Base-by-base conservation (phyloP, 2,888 invertebrate species). In the Tinea semifulvella region DNA sequence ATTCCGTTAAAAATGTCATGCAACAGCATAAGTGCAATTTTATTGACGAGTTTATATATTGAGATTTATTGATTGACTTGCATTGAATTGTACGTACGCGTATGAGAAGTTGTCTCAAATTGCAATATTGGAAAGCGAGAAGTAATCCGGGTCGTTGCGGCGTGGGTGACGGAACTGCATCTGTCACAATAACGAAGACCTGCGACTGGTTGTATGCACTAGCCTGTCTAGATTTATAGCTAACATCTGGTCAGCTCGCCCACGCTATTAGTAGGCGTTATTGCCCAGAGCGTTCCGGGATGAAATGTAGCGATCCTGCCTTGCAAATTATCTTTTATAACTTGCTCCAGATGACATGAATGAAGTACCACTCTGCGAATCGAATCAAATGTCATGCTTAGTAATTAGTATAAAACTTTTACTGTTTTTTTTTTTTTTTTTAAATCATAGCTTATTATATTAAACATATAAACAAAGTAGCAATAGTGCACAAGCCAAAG, bases 231-330 rank as follows among this genome's bases (percentile, higher is more conserved):
- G 46, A 46, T 46, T 46, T 46, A 46, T 46, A 28, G 14, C 7
- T 19, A 20, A 25, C 46, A 44, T 52, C 52, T 50, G 50, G 45
- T 47, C 50, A 50, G 47, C 40, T 52, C 56, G 50, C 56, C 57
- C 56, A 58, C 57, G 52, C 48, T 27, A 27, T 44, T 36, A 10
- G 58, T 57, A 49, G 56, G 56, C 55, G 57, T 56, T 53, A 55
- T 53, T 50, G 50, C 54, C 55, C 50, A 50, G 48, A 54, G 52
- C 54, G 50, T 49, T 51, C 51, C 53, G 43, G 42, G 16, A 40
- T 36, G 36, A 36, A 36, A 36, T 36, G 36, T 18, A n/a, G 36
- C n/a, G 18, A 36, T 14, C 36, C 36, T 36, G 36, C 18, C n/a
- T 3, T 35, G 13, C 35, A 31, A 31, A 31, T 31, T 14, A 31